Evolutionary conservation across 1,140 invertebrate genomes (phyloP).

Genomic region (Rhizoglyphus robini): DNA sequence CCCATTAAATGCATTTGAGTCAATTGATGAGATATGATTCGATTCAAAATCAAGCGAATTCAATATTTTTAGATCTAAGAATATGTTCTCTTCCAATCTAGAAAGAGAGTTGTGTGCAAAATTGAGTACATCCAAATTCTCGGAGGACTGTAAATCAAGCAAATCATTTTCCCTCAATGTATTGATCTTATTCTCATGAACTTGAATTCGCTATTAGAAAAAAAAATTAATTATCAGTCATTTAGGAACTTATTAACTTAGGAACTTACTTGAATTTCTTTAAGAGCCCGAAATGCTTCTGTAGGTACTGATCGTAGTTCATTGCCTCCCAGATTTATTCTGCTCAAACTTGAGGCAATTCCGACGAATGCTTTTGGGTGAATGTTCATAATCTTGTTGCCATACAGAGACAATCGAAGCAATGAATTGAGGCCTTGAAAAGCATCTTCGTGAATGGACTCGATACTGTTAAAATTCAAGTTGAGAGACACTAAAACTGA

Average conservation of each 20-base stretch:
- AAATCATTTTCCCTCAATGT: conserved; percentile 20
- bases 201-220: conserved; percentile 21
- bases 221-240: too few species aligned
- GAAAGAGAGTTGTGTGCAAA: conserved; percentile 25
- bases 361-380: conserved; percentile 26
- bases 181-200: conserved; percentile 27
- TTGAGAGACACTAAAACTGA: conserved; percentile 24
- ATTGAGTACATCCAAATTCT: conserved; percentile 25
- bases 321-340: conserved; percentile 29
- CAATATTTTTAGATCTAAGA: conserved; percentile 21
- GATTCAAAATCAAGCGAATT: conserved; percentile 28
- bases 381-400: conserved; percentile 28
- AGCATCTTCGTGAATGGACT: conserved; percentile 23
- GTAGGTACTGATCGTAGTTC: conserved; percentile 24
- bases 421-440: conserved; percentile 27
- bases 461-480: conserved; percentile 28
- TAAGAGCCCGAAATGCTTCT: conserved; percentile 23
- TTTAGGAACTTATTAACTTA: not conserved
- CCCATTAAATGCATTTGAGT: conserved; percentile 27
- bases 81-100: conserved; percentile 24
- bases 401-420: conserved; percentile 26
- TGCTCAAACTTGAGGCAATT: conserved; percentile 26
- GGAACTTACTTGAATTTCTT: conserved; percentile 21
- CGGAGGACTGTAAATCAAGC: not conserved
- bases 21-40: conserved; percentile 27